Conservation (phyloP, 2,113 vertebrate species). For the Sminthopsis crassicaudata region DNA sequence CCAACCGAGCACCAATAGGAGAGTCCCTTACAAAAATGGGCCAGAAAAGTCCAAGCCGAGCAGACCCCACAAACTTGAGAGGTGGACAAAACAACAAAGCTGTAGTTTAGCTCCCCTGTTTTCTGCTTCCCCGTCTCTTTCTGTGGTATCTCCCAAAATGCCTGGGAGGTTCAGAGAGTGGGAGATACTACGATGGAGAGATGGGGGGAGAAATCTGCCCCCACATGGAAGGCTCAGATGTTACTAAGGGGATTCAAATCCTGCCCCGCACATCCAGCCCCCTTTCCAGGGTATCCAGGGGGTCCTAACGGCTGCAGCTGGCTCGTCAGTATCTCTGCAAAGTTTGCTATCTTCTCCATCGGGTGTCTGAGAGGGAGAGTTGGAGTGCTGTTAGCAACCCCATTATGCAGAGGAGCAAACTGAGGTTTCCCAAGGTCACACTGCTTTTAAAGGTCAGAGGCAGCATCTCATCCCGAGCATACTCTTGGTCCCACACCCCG, state of each 20-base stretch:
- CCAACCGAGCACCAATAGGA: background rate
- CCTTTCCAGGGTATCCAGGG: background rate
- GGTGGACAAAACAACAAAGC: no score
- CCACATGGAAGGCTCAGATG: no score
- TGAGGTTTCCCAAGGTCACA: background rate
- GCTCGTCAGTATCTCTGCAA: no score
- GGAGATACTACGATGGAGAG: background rate
- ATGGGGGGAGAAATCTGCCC: background rate
- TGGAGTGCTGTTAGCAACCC: background rate
- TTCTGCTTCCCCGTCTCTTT: background rate
- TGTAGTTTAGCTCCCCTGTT: no score
- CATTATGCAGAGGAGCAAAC: background rate
- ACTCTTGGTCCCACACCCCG: background rate
- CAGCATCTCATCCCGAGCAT: background rate
- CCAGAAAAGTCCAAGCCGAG: background rate
- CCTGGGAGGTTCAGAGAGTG: background rate
- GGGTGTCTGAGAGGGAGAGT: background rate
- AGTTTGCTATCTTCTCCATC: background rate
- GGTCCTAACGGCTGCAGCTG: background rate
- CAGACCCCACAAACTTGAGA: no score
- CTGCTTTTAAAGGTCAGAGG: background rate
- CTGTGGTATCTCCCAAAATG: background rate
- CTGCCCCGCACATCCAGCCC: background rate
- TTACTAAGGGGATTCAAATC: background rate
- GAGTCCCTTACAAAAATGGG: background rate